Percentiles rank a stretch among this genome's conserved stretches.
These are phyloP conservation scores for Sebastes oblongus DNA, from an alignment of 2,797 vertebrate species.

Conservation along the genomic window DNA sequence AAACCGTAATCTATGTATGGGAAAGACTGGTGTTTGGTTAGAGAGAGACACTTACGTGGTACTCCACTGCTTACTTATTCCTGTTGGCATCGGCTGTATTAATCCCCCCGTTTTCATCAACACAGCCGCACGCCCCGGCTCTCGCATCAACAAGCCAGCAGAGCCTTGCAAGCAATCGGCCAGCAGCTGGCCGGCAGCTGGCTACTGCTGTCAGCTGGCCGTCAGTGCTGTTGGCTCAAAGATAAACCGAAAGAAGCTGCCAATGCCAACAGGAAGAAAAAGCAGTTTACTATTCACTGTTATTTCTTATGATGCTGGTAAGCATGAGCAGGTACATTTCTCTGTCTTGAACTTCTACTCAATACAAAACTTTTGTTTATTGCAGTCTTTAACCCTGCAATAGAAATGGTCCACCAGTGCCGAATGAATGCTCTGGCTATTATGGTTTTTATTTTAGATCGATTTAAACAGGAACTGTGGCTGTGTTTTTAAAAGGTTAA, in stretches of 20 bases:
- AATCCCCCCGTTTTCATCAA: conserved; percentile 28
- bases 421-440: no score
- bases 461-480: no score
- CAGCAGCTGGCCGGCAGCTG: conserved; percentile 33
- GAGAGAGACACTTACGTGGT: conserved; percentile 10
- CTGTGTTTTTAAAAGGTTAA: neutral
- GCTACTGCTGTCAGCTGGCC: conserved; percentile 27
- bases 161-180: conserved; percentile 28
- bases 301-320: neutral
- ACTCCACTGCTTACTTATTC: conserved; percentile 24
- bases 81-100: conserved; percentile 29
- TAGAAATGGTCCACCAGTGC: no score
- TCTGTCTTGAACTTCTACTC: neutral
- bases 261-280: conserved; percentile 28
- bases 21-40: conserved; percentile 2
- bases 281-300: conserved; percentile 1
- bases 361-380: neutral
- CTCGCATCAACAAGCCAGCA: conserved; percentile 25
- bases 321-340: neutral
- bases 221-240: conserved; percentile 18
- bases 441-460: no score
- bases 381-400: no score
- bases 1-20: neutral
- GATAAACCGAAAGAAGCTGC: conserved; percentile 35
- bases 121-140: neutral